Evolutionary conservation across 2,797 vertebrate genomes (phyloP).

Genomic region (Cebuella pygmaea): DNA sequence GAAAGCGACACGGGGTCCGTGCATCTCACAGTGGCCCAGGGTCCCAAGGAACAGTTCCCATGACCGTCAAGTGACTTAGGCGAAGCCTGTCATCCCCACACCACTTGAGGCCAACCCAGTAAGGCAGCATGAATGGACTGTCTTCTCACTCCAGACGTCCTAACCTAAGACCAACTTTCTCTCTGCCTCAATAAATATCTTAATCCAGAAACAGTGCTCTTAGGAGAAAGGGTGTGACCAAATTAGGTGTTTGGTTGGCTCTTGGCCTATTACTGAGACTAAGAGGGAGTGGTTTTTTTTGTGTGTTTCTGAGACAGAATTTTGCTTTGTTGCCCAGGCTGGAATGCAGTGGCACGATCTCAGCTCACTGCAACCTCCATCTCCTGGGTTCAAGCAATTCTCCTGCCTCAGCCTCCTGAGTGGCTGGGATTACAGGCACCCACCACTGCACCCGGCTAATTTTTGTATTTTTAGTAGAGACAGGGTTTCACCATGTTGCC

Average conservation of each 20-base stretch:
- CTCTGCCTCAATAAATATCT: not conserved
- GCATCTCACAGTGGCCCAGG: not conserved
- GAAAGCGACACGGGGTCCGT: not conserved
- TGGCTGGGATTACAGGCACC: no score
- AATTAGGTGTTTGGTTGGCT: not conserved
- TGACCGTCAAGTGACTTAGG: not conserved
- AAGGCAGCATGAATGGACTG: rapidly evolving
- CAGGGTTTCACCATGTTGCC: no score
- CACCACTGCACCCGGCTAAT: no score
- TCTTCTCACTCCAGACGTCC: not conserved
- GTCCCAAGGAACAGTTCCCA: not conserved
- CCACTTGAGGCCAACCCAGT: not conserved
- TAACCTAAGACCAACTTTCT: not conserved
- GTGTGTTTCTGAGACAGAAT: no score
- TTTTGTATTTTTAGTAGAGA: no score
- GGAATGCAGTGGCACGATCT: no score
- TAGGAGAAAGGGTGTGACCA: not conserved
- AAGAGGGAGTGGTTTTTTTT: not conserved
- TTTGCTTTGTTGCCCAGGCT: no score
- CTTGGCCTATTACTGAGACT: not conserved
- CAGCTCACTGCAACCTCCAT: no score
- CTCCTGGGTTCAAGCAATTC: no score
- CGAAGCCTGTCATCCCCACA: not conserved
- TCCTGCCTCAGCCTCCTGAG: no score
- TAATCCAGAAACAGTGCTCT: not conserved